Evolutionary conservation across 2,797 vertebrate species (phyloP), one percentile per base, ranked within the genome.

Genomic region (Sciaenops ocellatus): DNA sequence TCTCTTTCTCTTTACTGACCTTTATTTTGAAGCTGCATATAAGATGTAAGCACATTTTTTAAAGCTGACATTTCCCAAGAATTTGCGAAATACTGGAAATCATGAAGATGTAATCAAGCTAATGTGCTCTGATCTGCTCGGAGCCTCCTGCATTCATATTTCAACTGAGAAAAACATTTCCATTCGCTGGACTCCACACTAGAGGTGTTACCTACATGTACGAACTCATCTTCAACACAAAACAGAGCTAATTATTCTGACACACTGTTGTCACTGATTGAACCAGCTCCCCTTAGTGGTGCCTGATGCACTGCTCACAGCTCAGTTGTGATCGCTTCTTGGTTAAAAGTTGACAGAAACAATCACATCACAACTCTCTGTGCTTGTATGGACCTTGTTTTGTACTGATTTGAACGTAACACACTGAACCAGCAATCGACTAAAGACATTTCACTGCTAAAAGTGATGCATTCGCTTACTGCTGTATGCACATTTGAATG

Each of bases 11-110:
- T 67, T 54, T 12, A 6, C 44, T 64, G 28, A 68, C 22, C 79
- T 69, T 72, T 6, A 18, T 51, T 72, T 41, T 68, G 17, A 71
- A 42, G n/a, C 28, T 66, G 20, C 42, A 18, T 66, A 12, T 22
- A 22, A 60, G 52, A 26, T 30, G 52, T 41, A 11, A 65, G 34
- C 30, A 30, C 44, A 57, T 54, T 71, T 15, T 78, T 70, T 47
- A 67, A 68, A 42, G 22, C 59, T 44, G 28, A 48, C 11, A 20
- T 57, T 79, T 66, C 18, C 22, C 17, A 51, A 71, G 38, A 68
- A 24, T 16, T 52, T 60, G 15, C 8, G 3, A 38, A 64, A 48
- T 1, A 41, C 34, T 62, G 42, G 22, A 11, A 67, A 46, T 52
- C 11, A 60, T 54, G 6, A 38, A 48, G 28, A 24, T 24, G 34